Base-by-base conservation (phyloP, 2,113 vertebrate genomes). In the Thalassarche chlororhynchos region DNA sequence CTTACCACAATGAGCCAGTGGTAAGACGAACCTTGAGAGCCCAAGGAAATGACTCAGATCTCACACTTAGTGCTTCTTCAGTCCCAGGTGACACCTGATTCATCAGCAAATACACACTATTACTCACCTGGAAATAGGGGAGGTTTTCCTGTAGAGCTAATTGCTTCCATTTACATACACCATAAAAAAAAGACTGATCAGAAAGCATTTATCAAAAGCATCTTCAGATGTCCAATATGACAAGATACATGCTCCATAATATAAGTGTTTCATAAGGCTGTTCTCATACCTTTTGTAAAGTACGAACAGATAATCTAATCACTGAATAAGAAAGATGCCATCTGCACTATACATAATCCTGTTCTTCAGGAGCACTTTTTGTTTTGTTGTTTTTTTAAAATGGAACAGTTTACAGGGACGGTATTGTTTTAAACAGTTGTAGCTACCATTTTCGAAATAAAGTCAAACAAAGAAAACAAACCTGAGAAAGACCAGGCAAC, bases 21-120 rank as follows among this genome's bases (percentile, higher is more conserved):
- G 47, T 17, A 70, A 75, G 32, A 71, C 55, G 66, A 72, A 83
- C 26, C 34, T 49, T 81, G 60, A 91, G 44, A 86, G 60, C 25
- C 29, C 3, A 7, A 90, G 95, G 94, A 96, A 97, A 93, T 97
- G 34, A 97, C 66, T 98, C 38, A 38, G 36, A 47, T 88, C 44
- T 84, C 52, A 76, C 29, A 87, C 70, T 86, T 52, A 36, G 47
- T 40, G 31, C 68, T 81, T 76, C 82, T 64, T 70, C 84, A 96
- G 68, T 49, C 49, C 57, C 94, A 93, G 94, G 75, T 88, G 93
- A 95, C 71, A 91, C 34, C 46, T 94, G 93, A 96, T 57, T 97
- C 90, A 96, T 86, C 80, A 81, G 40, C 46, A 92, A 87, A 88
- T 15, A 79, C 68, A 94, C 64, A 38, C 38, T 64, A 64, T 91